Evolutionary conservation across 2,113 vertebrate species (phyloP), one percentile per base, ranked within the genome.

Genomic region (Amphiprion ocellaris): DNA sequence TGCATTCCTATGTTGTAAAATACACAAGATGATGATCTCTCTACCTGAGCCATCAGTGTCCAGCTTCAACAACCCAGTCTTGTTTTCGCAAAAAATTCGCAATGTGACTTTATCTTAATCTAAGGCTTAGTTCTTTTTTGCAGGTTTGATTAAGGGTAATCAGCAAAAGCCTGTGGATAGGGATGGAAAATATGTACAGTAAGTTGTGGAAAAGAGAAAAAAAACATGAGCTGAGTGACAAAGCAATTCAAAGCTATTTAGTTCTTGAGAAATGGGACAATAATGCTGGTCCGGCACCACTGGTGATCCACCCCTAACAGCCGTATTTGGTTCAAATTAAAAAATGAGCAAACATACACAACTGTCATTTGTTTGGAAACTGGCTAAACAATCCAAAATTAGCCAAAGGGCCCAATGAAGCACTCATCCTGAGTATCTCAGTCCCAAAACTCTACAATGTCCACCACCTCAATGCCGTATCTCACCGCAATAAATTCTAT

Each of bases 81-180:
- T 69, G 23, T 77, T 58, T 81, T n/a, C n/a, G n/a, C n/a, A n/a
- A n/a, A 59, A 70, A 75, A 76, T 64, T 41, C 5, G 56, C 28
- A 77, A 65, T 68, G 50, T 55, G 67, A 77, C 26, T 44, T 63
- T 58, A 60, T 67, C 11, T 54, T 65, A 78, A 80, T 60, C 71
- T 84, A 89, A 87, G 90, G 90, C 89, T 83, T 88, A 44, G 1
- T 73, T 69, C 9, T 73, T 74, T 77, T 86, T 73, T 83, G 59
- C 69, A 33, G 49, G 76, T 79, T 60, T 30, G 28, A 54, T 79
- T 65, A 54, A 69, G 55, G n/a, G 76, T 72, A 70, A 77, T 49
- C 62, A 84, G 73, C 66, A 83, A 83, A 83, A 76, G 68, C 52
- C 41, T 84, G 37, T 79, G 21, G 33, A 66, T 67, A 72, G 67